Evolutionary conservation across 2,797 vertebrate genomes (phyloP).

Genomic region (Ibycter americanus): DNA sequence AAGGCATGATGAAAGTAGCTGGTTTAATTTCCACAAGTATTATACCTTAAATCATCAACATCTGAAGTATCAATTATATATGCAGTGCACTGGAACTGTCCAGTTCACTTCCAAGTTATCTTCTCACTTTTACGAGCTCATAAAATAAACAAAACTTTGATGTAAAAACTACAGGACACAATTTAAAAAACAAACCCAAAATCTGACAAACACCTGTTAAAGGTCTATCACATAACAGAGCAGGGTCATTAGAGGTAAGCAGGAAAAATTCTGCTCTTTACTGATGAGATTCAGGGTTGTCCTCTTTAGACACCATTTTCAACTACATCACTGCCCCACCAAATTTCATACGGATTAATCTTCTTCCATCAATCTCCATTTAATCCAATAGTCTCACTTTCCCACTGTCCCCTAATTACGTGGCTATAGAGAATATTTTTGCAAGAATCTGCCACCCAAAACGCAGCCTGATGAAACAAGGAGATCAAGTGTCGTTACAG

Average conservation of each 20-base stretch:
- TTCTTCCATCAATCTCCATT: background rate
- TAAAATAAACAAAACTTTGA: background rate
- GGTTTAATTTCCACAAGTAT: background rate
- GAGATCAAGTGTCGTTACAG: background rate
- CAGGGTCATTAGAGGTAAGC: fast-evolving
- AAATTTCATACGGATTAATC: background rate
- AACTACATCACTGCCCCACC: background rate
- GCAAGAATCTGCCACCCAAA: background rate
- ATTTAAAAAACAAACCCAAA: background rate
- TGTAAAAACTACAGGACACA: background rate
- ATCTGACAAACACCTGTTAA: background rate
- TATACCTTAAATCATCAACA: background rate
- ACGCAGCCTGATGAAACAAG: background rate
- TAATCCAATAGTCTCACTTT: background rate
- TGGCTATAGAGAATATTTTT: background rate
- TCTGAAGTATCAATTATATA: background rate
- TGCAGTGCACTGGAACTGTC: background rate
- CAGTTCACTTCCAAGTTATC: background rate
- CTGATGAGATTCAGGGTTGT: background rate
- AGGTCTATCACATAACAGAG: background rate
- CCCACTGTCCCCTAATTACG: background rate
- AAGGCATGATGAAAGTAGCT: background rate
- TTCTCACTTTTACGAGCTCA: background rate
- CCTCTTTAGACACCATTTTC: background rate
- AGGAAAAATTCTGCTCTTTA: background rate